These are phyloP conservation scores for Pammene aurita DNA, from an alignment of 2,888 invertebrate genomes.

Conservation along the genomic window DNA sequence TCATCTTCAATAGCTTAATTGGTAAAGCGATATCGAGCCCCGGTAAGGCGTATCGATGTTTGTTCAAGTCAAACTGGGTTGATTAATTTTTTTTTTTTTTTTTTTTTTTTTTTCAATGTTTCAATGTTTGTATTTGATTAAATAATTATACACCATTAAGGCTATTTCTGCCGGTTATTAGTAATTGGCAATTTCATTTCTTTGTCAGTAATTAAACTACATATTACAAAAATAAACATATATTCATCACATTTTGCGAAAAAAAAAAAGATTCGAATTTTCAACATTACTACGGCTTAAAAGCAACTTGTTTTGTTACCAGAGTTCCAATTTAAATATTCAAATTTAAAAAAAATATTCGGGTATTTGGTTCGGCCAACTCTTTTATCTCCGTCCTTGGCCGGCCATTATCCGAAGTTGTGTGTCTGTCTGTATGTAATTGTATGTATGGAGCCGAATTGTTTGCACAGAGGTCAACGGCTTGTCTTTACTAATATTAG, in stretches of 20 bases:
- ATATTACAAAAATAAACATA: too few relatives aligned
- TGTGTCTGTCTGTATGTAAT: not conserved
- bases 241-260: too few relatives aligned
- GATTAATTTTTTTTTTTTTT: too few relatives aligned
- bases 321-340: slow-evolving; percentile 19
- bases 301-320: slow-evolving; percentile 6
- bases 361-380: slow-evolving; percentile 17
- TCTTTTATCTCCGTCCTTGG: slow-evolving; percentile 28
- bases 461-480: slow-evolving; percentile 30
- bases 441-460: slow-evolving; percentile 22
- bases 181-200: too few relatives aligned
- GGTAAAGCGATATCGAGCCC: too few relatives aligned
- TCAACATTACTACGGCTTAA: not conserved
- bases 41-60: too few relatives aligned
- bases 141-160: slow-evolving; percentile 1
- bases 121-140: too few relatives aligned
- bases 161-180: not conserved
- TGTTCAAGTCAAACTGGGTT: too few relatives aligned
- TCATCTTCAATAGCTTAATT: too few relatives aligned
- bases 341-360: slow-evolving; percentile 2
- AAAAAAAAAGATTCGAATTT: too few relatives aligned
- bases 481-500: slow-evolving; percentile 32
- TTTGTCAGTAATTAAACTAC: too few relatives aligned
- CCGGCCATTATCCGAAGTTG: slow-evolving; percentile 14
- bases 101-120: too few relatives aligned